Conservation (phyloP, 2,113 vertebrate species). For the Platichthys flesus region DNA sequence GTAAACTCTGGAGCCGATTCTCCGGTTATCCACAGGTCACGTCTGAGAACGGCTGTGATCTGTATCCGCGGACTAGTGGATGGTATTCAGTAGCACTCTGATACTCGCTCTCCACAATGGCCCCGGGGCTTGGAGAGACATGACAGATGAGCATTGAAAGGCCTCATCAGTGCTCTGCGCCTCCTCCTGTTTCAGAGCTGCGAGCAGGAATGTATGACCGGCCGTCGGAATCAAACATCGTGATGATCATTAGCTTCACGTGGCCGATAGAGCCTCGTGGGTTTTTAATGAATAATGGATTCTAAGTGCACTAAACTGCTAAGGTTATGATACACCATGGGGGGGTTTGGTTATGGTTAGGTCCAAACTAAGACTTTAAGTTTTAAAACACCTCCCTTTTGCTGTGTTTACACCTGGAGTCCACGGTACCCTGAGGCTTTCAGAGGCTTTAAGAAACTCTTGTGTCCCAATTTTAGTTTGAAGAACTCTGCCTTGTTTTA, state of each 20-base stretch:
- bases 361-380: no score
- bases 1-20: no score
- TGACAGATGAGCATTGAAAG: conserved; percentile 28
- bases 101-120: neutral
- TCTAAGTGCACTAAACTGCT: conserved; percentile 65
- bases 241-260: conserved; percentile 37
- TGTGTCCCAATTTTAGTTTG: neutral
- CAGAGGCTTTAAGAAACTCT: no score
- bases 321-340: conserved; percentile 44
- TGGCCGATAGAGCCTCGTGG: conserved; percentile 29
- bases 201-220: conserved; percentile 22
- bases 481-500: neutral
- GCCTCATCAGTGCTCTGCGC: conserved; percentile 14
- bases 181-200: conserved; percentile 22
- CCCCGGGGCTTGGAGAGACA: conserved; percentile 32
- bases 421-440: no score
- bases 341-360: conserved; percentile 15
- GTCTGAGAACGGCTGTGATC: no score
- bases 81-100: no score
- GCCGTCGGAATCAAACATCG: conserved; percentile 55
- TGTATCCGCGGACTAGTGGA: no score
- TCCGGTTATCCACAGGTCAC: no score
- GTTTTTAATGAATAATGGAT: conserved; percentile 74
- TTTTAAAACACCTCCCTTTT: neutral
- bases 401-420: no score